Evolutionary conservation across 37 sponge, comb jelly and placozoan species (phyloP), one percentile per base, ranked within the genome.

Genomic region (Ianthella basta): DNA sequence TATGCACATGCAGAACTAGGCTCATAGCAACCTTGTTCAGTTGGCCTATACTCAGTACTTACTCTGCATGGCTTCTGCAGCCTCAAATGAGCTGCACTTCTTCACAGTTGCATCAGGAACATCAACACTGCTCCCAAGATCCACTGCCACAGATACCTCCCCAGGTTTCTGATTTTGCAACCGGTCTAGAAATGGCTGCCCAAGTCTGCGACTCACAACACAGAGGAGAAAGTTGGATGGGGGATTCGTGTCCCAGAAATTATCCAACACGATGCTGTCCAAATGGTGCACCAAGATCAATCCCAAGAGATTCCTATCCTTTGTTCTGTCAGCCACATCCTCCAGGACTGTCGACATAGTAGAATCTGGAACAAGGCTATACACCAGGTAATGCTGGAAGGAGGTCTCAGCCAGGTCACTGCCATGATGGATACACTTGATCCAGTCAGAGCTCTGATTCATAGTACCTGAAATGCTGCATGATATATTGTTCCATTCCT

Each of bases 401-500:
- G 10, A 34, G 27, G 34, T 33, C 6, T 29, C 32, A n/a, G 10
- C 70, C 12, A 4, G 18, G 34, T 34, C 33, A 69, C 33, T 69
- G 32, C 6, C 33, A 69, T 4, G 6, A 33, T n/a, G 32, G 27
- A 69, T 35, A 29, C 70, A 69, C 34, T 32, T 69, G 27, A 35
- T 69, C 29, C 34, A 30, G 32, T 30, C 35, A 32, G 34, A n/a
- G 19, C 3, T 30, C 33, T n/a, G 70, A 6, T 18, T 35, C 6
- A 18, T 6, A 69, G 70, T 33, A 18, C 25, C 25, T 29, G 18
- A 2, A 1, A 1, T 34, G 34, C n/a, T 85, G 19, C 21, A 88
- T 19, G 57, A 67, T 85, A 75, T 88, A 80, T 25, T 85, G 74
- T 27, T 56, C 32, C 38, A 84, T 88, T 24, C 86, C 80, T 69